A percentile compares a stretch with the other conserved stretches of the same genome.
Evolutionary conservation across 2,888 invertebrate species (phyloP).

Genomic region (Seira musarum): DNA sequence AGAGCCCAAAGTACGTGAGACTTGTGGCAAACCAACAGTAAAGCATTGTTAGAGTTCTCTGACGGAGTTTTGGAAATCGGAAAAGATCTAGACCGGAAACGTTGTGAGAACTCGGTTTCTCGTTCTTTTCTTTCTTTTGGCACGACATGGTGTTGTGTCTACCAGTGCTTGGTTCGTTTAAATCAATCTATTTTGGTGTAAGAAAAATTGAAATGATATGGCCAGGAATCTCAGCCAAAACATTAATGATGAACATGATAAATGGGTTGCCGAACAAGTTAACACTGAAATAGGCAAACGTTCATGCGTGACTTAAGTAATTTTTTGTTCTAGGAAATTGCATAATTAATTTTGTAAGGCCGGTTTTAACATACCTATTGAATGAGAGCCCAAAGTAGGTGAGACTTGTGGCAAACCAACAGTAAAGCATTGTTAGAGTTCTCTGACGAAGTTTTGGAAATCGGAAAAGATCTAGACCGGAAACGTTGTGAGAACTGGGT

Average conservation of each 20-base stretch:
- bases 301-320: too few species aligned
- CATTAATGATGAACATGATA: conserved; percentile 24
- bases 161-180: too few species aligned
- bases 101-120: too few species aligned
- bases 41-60: conserved; percentile 20
- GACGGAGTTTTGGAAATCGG: conserved; percentile 4
- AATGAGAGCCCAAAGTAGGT: conserved; percentile 89
- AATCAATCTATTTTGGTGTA: neutral
- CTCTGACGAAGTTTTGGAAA: conserved; percentile 78
- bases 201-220: conserved; percentile 19
- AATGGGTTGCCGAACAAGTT: conserved; percentile 30
- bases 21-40: conserved; percentile 33
- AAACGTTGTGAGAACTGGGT: too few species aligned
- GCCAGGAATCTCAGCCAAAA: conserved; percentile 27
- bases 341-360: too few species aligned
- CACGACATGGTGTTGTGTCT: too few species aligned
- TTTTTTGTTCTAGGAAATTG: too few species aligned
- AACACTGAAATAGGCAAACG: too few species aligned
- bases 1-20: conserved; percentile 40
- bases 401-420: conserved; percentile 77
- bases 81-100: conserved; percentile 21
- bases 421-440: conserved; percentile 85
- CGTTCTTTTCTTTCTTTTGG: too few species aligned
- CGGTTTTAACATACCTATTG: too few species aligned
- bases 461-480: conserved; percentile 72